A percentile compares a stretch with the other conserved stretches of the same genome.
Conservation (phyloP, 2,113 vertebrate genomes). For the Martes martes region DNA sequence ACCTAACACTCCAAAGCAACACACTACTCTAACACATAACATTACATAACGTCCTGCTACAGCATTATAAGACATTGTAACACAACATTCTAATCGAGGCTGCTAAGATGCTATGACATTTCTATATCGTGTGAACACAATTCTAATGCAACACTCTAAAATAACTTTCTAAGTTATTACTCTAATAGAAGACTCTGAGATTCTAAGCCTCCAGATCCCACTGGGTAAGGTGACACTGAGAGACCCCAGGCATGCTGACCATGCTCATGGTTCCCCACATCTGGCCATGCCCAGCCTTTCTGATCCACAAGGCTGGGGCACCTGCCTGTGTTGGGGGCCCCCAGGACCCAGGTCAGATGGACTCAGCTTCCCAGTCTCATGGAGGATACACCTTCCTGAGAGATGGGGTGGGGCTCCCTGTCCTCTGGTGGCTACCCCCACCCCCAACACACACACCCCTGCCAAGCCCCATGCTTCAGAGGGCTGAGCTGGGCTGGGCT, state of each 20-base stretch:
- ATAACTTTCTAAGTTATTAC: slow-evolving; percentile 11
- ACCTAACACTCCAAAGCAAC: slow-evolving; percentile 1
- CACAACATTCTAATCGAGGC: slow-evolving; percentile 18
- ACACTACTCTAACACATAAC: not conserved
- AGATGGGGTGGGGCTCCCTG: not conserved
- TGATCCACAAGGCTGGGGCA: not conserved
- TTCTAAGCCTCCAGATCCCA: not conserved
- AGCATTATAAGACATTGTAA: not conserved
- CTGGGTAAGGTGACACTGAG: not conserved
- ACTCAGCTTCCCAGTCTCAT: not conserved
- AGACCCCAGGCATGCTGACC: not conserved
- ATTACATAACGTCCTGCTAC: not conserved
- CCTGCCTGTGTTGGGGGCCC: not conserved
- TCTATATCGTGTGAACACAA: slow-evolving; percentile 8
- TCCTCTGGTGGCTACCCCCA: not conserved
- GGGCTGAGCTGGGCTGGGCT: not conserved
- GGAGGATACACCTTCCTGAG: not conserved
- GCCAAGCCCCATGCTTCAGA: not conserved
- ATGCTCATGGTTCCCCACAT: not conserved
- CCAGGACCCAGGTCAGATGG: not conserved
- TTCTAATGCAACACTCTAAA: not conserved
- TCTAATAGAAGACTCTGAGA: not conserved
- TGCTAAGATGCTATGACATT: not conserved
- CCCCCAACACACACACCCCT: too few relatives aligned
- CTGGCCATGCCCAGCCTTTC: not conserved